Evolutionary conservation across 1,140 invertebrate species (phyloP).

Genomic region (Drosophila lacteicornis): DNA sequence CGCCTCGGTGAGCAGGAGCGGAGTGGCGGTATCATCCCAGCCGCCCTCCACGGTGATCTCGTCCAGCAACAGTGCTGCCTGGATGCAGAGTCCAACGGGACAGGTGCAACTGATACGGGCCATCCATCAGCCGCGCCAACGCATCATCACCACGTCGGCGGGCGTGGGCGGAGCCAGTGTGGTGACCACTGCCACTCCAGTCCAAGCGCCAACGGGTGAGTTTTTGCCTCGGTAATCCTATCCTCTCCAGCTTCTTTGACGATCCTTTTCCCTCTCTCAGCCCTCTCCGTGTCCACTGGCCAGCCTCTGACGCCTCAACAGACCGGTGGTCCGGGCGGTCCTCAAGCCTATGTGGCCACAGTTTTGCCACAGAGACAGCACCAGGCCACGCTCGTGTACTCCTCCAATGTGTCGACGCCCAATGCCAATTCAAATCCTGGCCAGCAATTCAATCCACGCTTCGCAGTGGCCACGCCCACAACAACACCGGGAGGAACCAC

Average conservation of each 20-base stretch:
- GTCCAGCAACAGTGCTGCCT: conserved; percentile 76
- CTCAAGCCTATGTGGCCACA: conserved; percentile 79
- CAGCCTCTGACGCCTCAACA: conserved; percentile 49
- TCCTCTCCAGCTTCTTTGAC: not conserved
- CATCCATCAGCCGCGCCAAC: conserved; percentile 75
- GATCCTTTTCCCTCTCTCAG: not conserved
- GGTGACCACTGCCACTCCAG: conserved; percentile 60
- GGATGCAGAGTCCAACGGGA: conserved; percentile 76
- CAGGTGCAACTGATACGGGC: conserved; percentile 82
- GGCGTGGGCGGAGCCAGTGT: conserved; percentile 49
- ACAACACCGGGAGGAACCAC: conserved; percentile 70
- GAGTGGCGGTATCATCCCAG: conserved; percentile 58
- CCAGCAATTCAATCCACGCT: conserved; percentile 79
- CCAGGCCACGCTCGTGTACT: conserved; percentile 82
- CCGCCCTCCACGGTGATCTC: conserved; percentile 79
- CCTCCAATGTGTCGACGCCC: conserved; percentile 66
- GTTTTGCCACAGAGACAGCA: conserved; percentile 80
- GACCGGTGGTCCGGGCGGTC: conserved; percentile 46
- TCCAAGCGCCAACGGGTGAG: conserved; percentile 62
- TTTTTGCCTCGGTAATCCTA: not conserved
- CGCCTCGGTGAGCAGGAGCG: conserved; percentile 51
- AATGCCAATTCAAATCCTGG: conserved; percentile 57
- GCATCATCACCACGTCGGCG: conserved; percentile 79
- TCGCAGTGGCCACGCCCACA: conserved; percentile 75
- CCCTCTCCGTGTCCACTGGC: conserved; percentile 58